These are phyloP conservation scores for Denticeps clupeoides DNA, from an alignment of 2,797 vertebrate species.

Conservation along the genomic window DNA sequence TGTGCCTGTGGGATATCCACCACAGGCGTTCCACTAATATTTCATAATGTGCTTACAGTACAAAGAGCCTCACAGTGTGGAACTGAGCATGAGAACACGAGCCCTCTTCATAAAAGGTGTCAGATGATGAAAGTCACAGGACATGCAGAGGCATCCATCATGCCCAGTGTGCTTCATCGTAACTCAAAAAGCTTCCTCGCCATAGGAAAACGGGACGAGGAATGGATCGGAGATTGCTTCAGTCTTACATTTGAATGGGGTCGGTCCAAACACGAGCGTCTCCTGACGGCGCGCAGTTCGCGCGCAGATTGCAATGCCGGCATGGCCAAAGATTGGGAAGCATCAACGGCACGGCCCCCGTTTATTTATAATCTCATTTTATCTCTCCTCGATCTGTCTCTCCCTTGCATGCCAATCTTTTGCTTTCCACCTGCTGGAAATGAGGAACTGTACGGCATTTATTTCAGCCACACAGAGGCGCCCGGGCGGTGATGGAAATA, in stretches of 20 bases:
- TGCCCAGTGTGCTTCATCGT: slow-evolving; percentile 34
- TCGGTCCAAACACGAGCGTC: not conserved
- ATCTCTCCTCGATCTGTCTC: not conserved
- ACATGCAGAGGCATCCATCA: slow-evolving; percentile 33
- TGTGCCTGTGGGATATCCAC: slow-evolving; percentile 39
- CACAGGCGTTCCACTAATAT: slow-evolving; percentile 37
- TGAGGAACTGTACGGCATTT: not conserved
- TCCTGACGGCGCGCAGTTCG: not conserved
- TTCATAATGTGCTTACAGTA: slow-evolving; percentile 29
- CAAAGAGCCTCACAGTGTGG: slow-evolving; percentile 23
- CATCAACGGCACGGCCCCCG: not conserved
- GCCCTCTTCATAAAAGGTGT: slow-evolving; percentile 36
- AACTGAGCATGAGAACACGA: slow-evolving; percentile 30
- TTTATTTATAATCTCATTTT: not conserved
- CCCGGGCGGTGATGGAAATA: slow-evolving; percentile 1
- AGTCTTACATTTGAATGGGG: slow-evolving; percentile 6
- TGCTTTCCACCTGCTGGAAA: not conserved
- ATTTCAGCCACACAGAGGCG: slow-evolving; percentile 2
- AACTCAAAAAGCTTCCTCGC: slow-evolving; percentile 32
- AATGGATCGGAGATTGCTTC: slow-evolving; percentile 37
- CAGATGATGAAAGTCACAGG: slow-evolving; percentile 29
- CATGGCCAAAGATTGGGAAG: not conserved
- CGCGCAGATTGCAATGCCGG: not conserved
- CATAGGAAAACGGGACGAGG: slow-evolving; percentile 34
- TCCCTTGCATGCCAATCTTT: not conserved